Conservation (phyloP, 2,113 vertebrate genomes). For the Ochotona curzoniae region DNA sequence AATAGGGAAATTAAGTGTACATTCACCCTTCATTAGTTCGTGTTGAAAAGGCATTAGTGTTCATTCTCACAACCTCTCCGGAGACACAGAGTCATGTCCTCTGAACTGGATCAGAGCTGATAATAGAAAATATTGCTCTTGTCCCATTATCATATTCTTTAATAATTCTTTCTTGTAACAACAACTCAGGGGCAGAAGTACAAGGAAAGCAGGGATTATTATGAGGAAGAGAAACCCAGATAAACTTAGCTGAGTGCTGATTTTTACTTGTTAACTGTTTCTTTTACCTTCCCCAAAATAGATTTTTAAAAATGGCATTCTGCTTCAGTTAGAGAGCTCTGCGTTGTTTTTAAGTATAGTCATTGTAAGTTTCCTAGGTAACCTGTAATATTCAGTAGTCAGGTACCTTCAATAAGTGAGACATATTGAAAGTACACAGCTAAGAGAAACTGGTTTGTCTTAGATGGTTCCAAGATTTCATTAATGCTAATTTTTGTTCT, state of each 20-base stretch:
- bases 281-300: constrained; percentile 62
- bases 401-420: constrained; percentile 48
- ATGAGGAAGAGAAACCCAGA: background rate
- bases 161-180: background rate
- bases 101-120: background rate
- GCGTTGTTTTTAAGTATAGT: constrained; percentile 67
- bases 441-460: constrained; percentile 37
- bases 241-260: background rate
- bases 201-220: background rate
- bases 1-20: background rate
- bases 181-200: background rate
- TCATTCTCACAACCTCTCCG: background rate
- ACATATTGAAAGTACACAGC: constrained; percentile 47
- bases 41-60: background rate
- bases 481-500: constrained; percentile 23
- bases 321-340: constrained; percentile 45
- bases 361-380: constrained; percentile 76
- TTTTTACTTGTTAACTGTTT: constrained; percentile 63
- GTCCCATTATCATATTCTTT: background rate
- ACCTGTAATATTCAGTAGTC: constrained; percentile 60
- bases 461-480: constrained; percentile 1
- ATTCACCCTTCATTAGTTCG: background rate
- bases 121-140: background rate
- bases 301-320: constrained; percentile 64
- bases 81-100: background rate